A percentile compares a stretch with the other conserved stretches of the same genome.
Evolutionary conservation across 2,113 vertebrate genomes (phyloP).

Genomic region (Gymnocephalus cernua): DNA sequence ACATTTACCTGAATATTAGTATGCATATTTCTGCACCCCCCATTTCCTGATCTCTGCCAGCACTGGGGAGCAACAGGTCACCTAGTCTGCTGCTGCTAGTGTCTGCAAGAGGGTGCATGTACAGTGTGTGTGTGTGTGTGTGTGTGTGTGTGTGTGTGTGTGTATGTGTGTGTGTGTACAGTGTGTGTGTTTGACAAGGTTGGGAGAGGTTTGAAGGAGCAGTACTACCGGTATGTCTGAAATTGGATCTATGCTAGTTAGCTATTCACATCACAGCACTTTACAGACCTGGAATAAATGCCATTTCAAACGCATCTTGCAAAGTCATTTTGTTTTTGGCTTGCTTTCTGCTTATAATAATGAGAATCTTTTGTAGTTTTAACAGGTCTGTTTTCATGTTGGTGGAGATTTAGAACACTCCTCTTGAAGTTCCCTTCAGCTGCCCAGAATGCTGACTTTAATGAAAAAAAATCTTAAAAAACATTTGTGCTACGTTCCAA

Average conservation of each 20-base stretch:
- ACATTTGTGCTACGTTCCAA: conserved; percentile 50
- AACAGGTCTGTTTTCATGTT: conserved; percentile 53
- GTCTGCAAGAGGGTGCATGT: conserved; percentile 8
- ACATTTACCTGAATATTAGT: conserved; percentile 47
- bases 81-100: conserved; percentile 26
- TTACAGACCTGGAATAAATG: conserved; percentile 51
- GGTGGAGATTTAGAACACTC: conserved; percentile 25
- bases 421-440: conserved; percentile 36
- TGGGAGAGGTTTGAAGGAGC: conserved; percentile 36
- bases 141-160: conserved; percentile 19
- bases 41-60: conserved; percentile 19
- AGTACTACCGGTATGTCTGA: conserved; percentile 41
- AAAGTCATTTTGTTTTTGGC: conserved; percentile 41
- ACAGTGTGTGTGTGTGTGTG: not conserved
- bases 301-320: conserved; percentile 26
- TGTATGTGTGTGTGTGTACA: conserved; percentile 31
- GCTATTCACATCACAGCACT: conserved; percentile 54
- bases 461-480: conserved; percentile 26
- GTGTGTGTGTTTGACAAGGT: conserved; percentile 20
- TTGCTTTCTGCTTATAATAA: conserved; percentile 22
- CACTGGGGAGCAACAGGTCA: conserved; percentile 38
- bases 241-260: conserved; percentile 43
- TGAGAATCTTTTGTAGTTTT: conserved; percentile 38
- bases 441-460: conserved; percentile 21
- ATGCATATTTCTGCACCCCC: conserved; percentile 35